Conservation (phyloP, 1,140 invertebrate species). For the Vanessa tameamea region DNA sequence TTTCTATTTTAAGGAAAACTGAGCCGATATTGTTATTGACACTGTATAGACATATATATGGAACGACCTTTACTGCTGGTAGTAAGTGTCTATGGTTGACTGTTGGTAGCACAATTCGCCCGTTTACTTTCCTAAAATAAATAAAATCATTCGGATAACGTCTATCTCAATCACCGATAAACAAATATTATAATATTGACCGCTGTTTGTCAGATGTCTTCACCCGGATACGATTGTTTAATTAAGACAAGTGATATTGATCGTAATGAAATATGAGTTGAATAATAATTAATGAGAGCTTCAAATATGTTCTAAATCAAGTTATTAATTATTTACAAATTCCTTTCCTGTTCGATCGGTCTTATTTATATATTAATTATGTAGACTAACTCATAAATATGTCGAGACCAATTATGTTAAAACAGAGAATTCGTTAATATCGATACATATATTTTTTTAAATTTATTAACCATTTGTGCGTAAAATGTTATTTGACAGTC, state of each 20-base stretch:
- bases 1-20: too few species aligned
- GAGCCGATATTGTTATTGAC: too few species aligned
- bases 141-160: too few species aligned
- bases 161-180: too few species aligned
- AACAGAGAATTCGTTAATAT: constrained; percentile 6
- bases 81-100: too few species aligned
- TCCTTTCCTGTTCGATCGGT: constrained; percentile 19
- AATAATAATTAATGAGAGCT: constrained; percentile 35
- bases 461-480: constrained; percentile 11
- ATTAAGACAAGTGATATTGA: constrained; percentile 15
- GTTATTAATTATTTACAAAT: constrained; percentile 47
- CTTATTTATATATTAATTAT: constrained; percentile 43
- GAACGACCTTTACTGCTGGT: too few species aligned
- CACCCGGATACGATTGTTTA: constrained; percentile 28
- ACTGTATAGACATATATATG: too few species aligned
- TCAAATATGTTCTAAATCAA: constrained; percentile 43
- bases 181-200: too few species aligned
- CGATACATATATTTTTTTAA: not conserved
- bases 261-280: constrained; percentile 14
- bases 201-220: not conserved
- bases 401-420: constrained; percentile 35
- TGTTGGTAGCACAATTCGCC: too few species aligned
- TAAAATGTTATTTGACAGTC: not conserved
- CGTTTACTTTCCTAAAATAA: too few species aligned
- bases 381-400: constrained; percentile 44